Percentiles rank a stretch among this genome's conserved stretches.
These are phyloP conservation scores for Acanthosoma haemorrhoidale DNA, from an alignment of 2,888 invertebrate species.

Conservation along the genomic window DNA sequence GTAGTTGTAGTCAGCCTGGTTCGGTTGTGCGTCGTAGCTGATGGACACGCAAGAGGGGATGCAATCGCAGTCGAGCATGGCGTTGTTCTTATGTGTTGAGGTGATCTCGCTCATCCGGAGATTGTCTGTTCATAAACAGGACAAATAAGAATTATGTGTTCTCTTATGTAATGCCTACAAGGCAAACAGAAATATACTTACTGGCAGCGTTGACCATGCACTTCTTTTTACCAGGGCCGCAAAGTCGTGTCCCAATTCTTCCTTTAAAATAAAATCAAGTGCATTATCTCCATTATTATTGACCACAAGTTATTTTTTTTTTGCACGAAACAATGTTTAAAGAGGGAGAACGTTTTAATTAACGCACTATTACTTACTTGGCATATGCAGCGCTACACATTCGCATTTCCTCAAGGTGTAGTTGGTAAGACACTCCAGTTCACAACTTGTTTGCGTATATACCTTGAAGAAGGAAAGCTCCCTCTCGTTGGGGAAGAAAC, in stretches of 20 bases:
- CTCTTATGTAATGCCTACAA: too few relatives aligned
- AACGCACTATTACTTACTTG: too few relatives aligned
- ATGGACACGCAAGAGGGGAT: conserved; percentile 63
- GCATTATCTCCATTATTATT: too few relatives aligned
- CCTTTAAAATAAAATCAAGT: too few relatives aligned
- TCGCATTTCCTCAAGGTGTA: conserved; percentile 58
- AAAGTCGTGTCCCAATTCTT: too few relatives aligned
- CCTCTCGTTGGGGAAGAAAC: conserved; percentile 63
- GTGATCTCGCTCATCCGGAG: neutral
- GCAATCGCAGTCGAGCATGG: conserved; percentile 50
- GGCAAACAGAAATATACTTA: too few relatives aligned
- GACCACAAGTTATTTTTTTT: too few relatives aligned
- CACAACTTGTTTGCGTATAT: conserved; percentile 68
- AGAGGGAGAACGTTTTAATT: too few relatives aligned
- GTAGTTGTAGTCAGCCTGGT: conserved; percentile 64
- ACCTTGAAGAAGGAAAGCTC: conserved; percentile 59
- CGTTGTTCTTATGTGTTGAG: neutral
- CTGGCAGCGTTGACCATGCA: too few relatives aligned
- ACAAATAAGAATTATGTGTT: too few relatives aligned
- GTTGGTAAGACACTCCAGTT: conserved; percentile 66
- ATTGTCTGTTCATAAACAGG: neutral
- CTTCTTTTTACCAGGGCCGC: too few relatives aligned
- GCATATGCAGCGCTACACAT: conserved; percentile 68
- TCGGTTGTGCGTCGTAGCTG: conserved; percentile 65
- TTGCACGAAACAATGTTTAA: too few relatives aligned